Conservation (phyloP, 1,140 invertebrate species). For the Listronotus oregonensis region DNA sequence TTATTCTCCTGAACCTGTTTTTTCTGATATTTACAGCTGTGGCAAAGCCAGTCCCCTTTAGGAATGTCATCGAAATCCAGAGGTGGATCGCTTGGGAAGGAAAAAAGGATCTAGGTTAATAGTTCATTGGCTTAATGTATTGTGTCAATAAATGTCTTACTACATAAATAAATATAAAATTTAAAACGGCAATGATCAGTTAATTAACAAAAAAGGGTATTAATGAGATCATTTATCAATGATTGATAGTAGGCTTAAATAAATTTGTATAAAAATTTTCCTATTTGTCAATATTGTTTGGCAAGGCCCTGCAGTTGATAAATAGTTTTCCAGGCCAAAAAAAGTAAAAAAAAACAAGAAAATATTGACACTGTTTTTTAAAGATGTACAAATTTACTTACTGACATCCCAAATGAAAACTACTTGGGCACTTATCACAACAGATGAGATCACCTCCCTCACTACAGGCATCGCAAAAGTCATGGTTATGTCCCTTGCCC, state of each 20-base stretch:
- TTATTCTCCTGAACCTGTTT: slow-evolving; percentile 8
- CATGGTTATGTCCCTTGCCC: slow-evolving; percentile 90
- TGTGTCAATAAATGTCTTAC: no score
- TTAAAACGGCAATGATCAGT: no score
- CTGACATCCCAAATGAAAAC: slow-evolving; percentile 94
- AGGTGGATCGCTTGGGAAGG: slow-evolving; percentile 77
- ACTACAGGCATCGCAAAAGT: slow-evolving; percentile 88
- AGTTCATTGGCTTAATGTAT: no score
- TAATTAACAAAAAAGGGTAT: no score
- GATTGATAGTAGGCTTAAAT: no score
- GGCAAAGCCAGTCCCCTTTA: slow-evolving; percentile 88
- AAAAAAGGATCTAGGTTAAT: slow-evolving; percentile 22
- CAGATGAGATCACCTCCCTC: slow-evolving; percentile 95
- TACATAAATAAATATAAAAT: no score
- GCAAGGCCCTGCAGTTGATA: no score
- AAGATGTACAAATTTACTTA: slow-evolving; percentile 61
- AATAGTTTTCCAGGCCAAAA: no score
- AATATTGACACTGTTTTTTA: background rate
- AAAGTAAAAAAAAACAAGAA: slow-evolving; percentile 3
- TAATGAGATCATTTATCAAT: no score
- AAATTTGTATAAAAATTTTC: no score
- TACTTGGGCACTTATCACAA: slow-evolving; percentile 92
- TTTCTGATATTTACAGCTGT: slow-evolving; percentile 67
- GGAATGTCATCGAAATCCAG: slow-evolving; percentile 87
- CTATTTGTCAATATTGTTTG: no score